These are phyloP conservation scores for Troides helena DNA, from an alignment of 2,888 invertebrate species.

Conservation along the genomic window DNA sequence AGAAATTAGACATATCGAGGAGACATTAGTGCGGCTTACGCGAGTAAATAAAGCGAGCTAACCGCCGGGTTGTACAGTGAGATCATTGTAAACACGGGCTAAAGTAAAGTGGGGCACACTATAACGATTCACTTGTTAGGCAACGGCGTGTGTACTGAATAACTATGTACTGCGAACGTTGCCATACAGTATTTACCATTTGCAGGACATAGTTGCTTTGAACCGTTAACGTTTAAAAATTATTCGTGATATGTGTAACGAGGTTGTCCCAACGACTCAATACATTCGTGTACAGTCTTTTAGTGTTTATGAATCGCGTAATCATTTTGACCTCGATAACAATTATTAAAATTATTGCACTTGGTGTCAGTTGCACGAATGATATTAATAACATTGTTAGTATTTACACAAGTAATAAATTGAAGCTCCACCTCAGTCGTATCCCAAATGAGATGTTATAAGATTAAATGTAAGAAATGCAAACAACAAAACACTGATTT, in stretches of 20 bases:
- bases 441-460: neutral
- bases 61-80: conserved; percentile 44
- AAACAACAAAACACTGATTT: neutral
- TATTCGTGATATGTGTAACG: too few species aligned
- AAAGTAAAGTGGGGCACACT: conserved; percentile 54
- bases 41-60: conserved; percentile 35
- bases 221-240: too few species aligned
- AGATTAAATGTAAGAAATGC: neutral
- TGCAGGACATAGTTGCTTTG: neutral
- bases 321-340: neutral
- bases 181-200: conserved; percentile 29
- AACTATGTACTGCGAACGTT: conserved; percentile 49
- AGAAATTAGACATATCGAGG: conserved; percentile 18
- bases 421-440: neutral
- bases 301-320: neutral
- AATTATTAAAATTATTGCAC: neutral
- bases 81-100: conserved; percentile 44
- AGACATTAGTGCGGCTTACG: conserved; percentile 20
- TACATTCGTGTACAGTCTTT: neutral
- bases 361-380: neutral
- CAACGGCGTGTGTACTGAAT: conserved; percentile 60
- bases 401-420: too few species aligned
- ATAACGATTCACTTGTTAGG: conserved; percentile 63
- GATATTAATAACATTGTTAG: neutral
- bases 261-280: neutral